Evolutionary conservation across 2,888 invertebrate genomes (phyloP), one percentile per base, ranked within the genome.

Genomic region (Agrotis puta): DNA sequence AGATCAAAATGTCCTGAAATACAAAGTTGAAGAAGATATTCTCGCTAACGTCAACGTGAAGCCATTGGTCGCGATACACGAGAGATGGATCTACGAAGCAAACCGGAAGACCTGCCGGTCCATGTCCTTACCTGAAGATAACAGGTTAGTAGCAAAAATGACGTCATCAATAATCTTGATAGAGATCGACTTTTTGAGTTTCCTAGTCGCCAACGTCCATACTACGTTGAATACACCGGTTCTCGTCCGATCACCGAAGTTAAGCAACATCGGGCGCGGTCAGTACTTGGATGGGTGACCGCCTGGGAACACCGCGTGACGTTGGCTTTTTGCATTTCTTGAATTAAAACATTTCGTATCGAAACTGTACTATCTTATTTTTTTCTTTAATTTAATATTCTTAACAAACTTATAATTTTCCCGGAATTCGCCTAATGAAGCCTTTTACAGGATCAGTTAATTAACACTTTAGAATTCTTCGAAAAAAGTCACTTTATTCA

Each of bases 31-130:
- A 43, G 94, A 94, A 3, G 95, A 94, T 0, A 87, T 90, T 0
- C 83, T 95, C 0, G 91, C 94, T 0, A 90, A 84, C 0, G 92
- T 96, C 3, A 94, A 92, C 66, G 95, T 96, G 27, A 94, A 94
- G 70, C 96, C 96, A 0, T 81, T 96, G 45, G 96, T 96, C 0
- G 96, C 96, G 0, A 95, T 95, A 69, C 96, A 96, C 82, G 96
- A 96, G 86, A 87, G 88, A 54, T 96, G 96, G 96, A 96, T 96
- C 64, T 92, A 93, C 73, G 96, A 96, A 83, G 95, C 95, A 1
- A 95, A 93, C 48, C 91, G 90, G 79, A 95, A 94, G 79, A 91
- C 92, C 1, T 89, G 87, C 2, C 89, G 96, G 47, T 94, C 95
- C 0, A 87, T 93, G 90, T 95, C 95, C 2, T 80, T 96, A 74